Evolutionary conservation across 2,797 vertebrate genomes (phyloP).

Genomic region (Nannoperca australis): DNA sequence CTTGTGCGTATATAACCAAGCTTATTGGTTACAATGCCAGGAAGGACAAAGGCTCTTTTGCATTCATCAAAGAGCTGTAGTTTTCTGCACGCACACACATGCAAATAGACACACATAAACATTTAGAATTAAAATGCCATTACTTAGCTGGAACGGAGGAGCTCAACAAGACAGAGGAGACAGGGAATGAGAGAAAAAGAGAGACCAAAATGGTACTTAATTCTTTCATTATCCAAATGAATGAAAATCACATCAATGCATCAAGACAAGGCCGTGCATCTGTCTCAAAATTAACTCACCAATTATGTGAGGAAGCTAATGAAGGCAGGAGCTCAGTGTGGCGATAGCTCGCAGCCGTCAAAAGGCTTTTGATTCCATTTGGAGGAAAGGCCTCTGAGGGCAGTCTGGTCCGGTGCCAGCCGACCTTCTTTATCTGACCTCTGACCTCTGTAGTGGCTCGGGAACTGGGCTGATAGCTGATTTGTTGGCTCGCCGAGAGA

Average conservation of each 20-base stretch:
- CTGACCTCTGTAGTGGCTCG: conserved; percentile 56
- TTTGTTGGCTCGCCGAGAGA: conserved; percentile 83
- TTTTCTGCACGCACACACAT: conserved; percentile 54
- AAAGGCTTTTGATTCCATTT: conserved; percentile 70
- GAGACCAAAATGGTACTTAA: conserved; percentile 66
- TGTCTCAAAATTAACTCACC: conserved; percentile 71
- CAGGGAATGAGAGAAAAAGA: conserved; percentile 42
- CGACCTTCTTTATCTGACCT: conserved; percentile 71
- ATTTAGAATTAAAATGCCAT: conserved; percentile 80
- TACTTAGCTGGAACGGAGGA: conserved; percentile 71
- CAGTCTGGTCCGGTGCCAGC: conserved; percentile 58
- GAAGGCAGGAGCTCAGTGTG: conserved; percentile 44
- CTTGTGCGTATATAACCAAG: conserved; percentile 39
- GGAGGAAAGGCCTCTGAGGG: conserved; percentile 52
- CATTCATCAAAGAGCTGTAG: conserved; percentile 59
- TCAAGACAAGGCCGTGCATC: conserved; percentile 66
- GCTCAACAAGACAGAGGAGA: conserved; percentile 61
- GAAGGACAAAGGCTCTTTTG: conserved; percentile 66
- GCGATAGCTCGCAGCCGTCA: conserved; percentile 44
- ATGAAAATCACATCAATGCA: conserved; percentile 72
- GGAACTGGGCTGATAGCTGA: conserved; percentile 85
- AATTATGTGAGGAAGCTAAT: conserved; percentile 65
- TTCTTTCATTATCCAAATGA: conserved; percentile 79
- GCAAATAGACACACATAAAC: conserved; percentile 29
- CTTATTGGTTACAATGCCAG: conserved; percentile 65